Conservation (phyloP, 2,797 vertebrate genomes). For the Rousettus madagascariensis region DNA sequence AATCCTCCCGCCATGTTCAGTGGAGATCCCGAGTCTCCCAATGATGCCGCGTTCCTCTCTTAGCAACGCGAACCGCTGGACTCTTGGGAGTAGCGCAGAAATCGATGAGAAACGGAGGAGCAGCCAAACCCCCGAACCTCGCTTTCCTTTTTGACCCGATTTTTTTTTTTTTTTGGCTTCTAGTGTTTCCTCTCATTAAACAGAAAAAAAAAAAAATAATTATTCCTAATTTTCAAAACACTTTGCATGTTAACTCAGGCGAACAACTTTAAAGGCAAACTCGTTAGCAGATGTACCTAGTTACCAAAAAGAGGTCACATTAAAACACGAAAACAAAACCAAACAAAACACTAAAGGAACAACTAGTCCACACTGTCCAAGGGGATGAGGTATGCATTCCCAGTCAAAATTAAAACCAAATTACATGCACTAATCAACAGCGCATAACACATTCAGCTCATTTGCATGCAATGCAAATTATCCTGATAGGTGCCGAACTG, state of each 20-base stretch:
- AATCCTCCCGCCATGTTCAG: not conserved
- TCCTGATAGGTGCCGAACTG: not conserved
- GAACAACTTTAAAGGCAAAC: conserved; percentile 58
- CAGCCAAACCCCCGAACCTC: not conserved
- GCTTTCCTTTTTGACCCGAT: not conserved
- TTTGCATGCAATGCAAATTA: conserved; percentile 41
- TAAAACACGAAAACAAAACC: conserved; percentile 9
- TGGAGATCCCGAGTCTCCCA: not conserved
- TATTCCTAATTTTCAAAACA: conserved; percentile 34
- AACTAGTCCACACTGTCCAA: conserved; percentile 32
- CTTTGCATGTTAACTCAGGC: conserved; percentile 39
- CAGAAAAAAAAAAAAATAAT: not conserved
- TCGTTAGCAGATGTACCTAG: conserved; percentile 31
- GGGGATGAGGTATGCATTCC: conserved; percentile 35
- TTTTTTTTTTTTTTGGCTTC: conserved; percentile 17
- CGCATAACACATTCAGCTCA: conserved; percentile 31
- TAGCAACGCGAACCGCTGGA: not conserved
- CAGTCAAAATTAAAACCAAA: conserved; percentile 64
- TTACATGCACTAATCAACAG: conserved; percentile 47
- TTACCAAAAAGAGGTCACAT: conserved; percentile 61
- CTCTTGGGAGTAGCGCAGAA: not conserved
- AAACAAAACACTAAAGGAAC: conserved; percentile 56
- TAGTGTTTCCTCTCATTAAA: conserved; percentile 29
- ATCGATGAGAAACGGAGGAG: not conserved
- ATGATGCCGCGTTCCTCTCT: not conserved